Conservation (phyloP, 2,888 invertebrate species). For the Diarsia dahlii region DNA sequence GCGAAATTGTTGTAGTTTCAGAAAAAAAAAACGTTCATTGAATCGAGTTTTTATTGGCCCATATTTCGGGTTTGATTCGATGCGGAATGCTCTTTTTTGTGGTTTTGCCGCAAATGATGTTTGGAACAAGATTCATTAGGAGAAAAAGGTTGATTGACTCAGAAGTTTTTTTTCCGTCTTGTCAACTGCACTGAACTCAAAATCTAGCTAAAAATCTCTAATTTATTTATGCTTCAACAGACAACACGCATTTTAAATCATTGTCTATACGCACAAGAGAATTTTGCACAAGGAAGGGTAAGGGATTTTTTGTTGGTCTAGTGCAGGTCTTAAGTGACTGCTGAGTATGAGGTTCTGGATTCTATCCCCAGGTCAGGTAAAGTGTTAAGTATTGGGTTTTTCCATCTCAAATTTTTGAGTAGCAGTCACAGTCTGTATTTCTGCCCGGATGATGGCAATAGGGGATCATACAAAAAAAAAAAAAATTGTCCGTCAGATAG, state of each 20-base stretch:
- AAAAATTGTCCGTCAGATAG: no score
- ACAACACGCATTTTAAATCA: not conserved
- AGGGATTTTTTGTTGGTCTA: not conserved
- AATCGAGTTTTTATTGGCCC: slow-evolving; percentile 66
- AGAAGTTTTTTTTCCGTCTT: not conserved
- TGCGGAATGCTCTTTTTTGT: slow-evolving; percentile 28
- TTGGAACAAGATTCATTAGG: slow-evolving; percentile 8
- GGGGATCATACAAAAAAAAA: no score
- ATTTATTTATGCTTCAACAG: not conserved
- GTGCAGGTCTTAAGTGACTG: no score
- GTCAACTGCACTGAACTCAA: not conserved
- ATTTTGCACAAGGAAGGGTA: not conserved
- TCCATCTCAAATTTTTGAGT: no score
- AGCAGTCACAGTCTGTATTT: no score
- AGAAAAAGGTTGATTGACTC: not conserved
- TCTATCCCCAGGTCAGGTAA: no score
- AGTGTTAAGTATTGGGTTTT: no score
- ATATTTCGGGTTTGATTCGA: slow-evolving; percentile 39
- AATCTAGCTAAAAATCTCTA: not conserved
- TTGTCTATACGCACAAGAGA: not conserved
- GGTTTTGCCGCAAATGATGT: slow-evolving; percentile 2
- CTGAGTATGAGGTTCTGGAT: no score
- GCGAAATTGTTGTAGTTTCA: slow-evolving; percentile 72
- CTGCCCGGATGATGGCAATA: no score
- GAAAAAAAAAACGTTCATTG: slow-evolving; percentile 62